Evolutionary conservation across 2,888 invertebrate species (phyloP).

Genomic region (Brassicogethes aeneus): DNA sequence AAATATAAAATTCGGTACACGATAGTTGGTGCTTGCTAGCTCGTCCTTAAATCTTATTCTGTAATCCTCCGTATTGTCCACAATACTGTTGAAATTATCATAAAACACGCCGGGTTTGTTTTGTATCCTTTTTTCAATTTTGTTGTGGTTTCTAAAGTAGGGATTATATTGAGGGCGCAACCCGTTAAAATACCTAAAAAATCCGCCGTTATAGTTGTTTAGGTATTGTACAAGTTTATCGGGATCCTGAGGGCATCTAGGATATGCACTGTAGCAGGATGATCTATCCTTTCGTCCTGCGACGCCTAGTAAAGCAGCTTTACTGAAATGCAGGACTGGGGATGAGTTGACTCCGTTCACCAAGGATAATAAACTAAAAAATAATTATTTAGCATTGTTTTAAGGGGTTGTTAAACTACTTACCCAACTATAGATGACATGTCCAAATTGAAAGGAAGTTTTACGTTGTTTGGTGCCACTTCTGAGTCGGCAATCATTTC

Average conservation of each 20-base stretch:
- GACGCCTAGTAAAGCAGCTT: constrained; percentile 66
- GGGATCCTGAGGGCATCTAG: constrained; percentile 64
- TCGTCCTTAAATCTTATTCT: no score
- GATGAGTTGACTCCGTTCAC: constrained; percentile 48
- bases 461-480: constrained; percentile 23
- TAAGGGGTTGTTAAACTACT: constrained; percentile 27
- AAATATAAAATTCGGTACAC: no score
- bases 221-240: constrained; percentile 66
- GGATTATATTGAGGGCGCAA: constrained; percentile 38
- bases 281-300: constrained; percentile 52
- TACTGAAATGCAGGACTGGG: constrained; percentile 63
- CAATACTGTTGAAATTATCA: neutral
- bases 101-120: constrained; percentile 6
- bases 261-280: constrained; percentile 57
- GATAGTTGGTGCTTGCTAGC: no score
- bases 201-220: constrained; percentile 80
- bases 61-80: neutral
- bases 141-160: neutral
- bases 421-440: constrained; percentile 53
- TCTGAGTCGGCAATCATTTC: constrained; percentile 55
- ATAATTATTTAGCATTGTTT: neutral
- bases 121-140: constrained; percentile 10
- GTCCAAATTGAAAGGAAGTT: constrained; percentile 39
- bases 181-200: constrained; percentile 68
- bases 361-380: constrained; percentile 50